Base-by-base conservation (phyloP, 2,113 vertebrate genomes). In the Oryzias curvinotus region DNA sequence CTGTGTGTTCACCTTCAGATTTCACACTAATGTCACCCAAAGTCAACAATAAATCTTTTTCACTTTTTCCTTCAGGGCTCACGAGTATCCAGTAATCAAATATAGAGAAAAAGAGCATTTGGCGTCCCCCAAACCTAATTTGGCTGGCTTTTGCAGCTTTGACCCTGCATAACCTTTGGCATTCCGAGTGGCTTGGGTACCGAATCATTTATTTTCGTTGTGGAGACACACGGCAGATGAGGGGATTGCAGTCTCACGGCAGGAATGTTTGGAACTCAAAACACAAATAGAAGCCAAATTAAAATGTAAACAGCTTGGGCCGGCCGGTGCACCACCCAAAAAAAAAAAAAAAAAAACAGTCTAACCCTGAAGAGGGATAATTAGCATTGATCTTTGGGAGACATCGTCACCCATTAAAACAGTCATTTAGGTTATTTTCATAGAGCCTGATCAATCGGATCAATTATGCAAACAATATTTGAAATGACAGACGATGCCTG, bases 141-240 rank as follows among this genome's bases (percentile, higher is more conserved):
- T 89, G 83, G 74, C 75, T 79, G 69, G 36, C 36, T 36, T 79
- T 85, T 64, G 73, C 85, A 83, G 56, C 71, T 52, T 42, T 86
- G 86, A 89, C 83, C 89, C 73, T 78, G 73, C 52, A 2, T 64
- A 76, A 88, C 71, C 84, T 85, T 78, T 91, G 85, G 88, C 88
- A 86, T 91, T 89, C 78, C 48, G 25, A 62, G 73, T 36, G 50
- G 64, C 52, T 43, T 73, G 71, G 79, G 71, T 71, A 88, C 64
- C n/a, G 8, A 62, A 80, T 85, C 79, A 89, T 89, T 88, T 90
- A 85, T 90, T 91, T 88, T 87, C 77, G 84, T 81, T 89, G 78
- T 80, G 68, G 64, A 82, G 85, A 88, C 82, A 83, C 66, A 78
- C 85, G 83, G 72, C 86, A 88, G 85, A 89, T 76, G 53, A 83